These are phyloP conservation scores for Leuciscus waleckii DNA, from an alignment of 2,797 vertebrate species.

Conservation along the genomic window DNA sequence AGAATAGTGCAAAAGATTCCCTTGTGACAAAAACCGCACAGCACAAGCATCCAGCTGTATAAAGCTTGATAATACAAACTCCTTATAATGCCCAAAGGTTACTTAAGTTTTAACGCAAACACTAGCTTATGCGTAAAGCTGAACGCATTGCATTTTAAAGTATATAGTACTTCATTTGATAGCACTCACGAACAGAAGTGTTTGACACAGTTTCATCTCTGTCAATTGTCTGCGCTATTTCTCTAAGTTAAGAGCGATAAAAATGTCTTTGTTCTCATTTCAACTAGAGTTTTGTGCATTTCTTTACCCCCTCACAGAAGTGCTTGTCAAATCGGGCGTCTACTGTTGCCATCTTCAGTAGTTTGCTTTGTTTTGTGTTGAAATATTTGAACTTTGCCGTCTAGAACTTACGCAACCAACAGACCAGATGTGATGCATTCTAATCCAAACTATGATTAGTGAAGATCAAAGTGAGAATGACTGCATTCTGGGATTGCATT, in stretches of 20 bases:
- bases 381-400: no score
- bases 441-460: background rate
- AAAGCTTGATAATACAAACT: background rate
- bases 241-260: background rate
- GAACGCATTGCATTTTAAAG: background rate
- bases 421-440: background rate
- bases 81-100: background rate
- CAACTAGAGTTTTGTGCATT: background rate
- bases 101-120: background rate
- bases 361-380: no score
- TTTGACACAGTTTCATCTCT: background rate
- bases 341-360: no score
- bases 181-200: background rate
- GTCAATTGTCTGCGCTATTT: background rate
- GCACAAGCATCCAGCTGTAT: slow-evolving; percentile 7
- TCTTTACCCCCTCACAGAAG: background rate
- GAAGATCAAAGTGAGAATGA: background rate
- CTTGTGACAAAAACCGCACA: background rate
- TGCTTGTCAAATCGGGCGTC: no score
- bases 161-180: background rate
- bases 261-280: background rate
- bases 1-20: slow-evolving; percentile 5
- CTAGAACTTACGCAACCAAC: background rate
- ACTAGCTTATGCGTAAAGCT: background rate
- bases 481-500: background rate